These are phyloP conservation scores for Psococerastis gibbosa DNA, from an alignment of 2,888 invertebrate genomes.

Conservation along the genomic window DNA sequence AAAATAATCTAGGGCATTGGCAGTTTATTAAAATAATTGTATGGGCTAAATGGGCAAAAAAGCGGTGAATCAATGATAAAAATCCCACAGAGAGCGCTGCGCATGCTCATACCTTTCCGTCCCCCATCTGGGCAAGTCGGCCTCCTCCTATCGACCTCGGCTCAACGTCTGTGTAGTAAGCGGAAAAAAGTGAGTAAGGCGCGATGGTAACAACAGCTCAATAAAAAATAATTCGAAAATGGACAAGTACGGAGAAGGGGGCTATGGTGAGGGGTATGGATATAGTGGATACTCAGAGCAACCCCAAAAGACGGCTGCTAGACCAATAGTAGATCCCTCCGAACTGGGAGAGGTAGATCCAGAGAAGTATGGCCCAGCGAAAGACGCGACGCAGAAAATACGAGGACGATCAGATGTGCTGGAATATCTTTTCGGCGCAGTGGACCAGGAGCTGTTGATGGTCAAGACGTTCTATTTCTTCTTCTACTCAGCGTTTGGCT, in stretches of 20 bases:
- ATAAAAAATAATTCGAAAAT: too few relatives aligned
- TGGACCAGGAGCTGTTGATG: constrained; percentile 80
- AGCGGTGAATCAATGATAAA: too few relatives aligned
- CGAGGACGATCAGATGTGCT: constrained; percentile 69
- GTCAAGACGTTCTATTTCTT: constrained; percentile 98
- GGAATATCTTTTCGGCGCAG: constrained; percentile 57
- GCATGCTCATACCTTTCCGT: too few relatives aligned
- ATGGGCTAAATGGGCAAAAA: too few relatives aligned
- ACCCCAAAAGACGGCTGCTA: constrained; percentile 19
- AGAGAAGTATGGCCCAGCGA: constrained; percentile 54
- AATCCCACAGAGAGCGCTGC: too few relatives aligned
- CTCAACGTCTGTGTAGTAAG: too few relatives aligned
- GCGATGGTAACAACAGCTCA: too few relatives aligned
- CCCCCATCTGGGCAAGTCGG: too few relatives aligned
- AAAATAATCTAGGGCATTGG: too few relatives aligned
- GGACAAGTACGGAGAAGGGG: neutral
- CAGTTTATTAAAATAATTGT: too few relatives aligned
- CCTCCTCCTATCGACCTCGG: too few relatives aligned
- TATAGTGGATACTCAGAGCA: neutral
- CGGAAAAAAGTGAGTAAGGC: too few relatives aligned
- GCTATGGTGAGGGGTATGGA: constrained; percentile 1
- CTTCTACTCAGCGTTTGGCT: constrained; percentile 98
- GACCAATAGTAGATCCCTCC: constrained; percentile 66
- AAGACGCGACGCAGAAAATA: constrained; percentile 78
- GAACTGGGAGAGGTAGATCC: constrained; percentile 76